Conservation (phyloP, 2,888 invertebrate species). For the Cacoxenus indagator region DNA sequence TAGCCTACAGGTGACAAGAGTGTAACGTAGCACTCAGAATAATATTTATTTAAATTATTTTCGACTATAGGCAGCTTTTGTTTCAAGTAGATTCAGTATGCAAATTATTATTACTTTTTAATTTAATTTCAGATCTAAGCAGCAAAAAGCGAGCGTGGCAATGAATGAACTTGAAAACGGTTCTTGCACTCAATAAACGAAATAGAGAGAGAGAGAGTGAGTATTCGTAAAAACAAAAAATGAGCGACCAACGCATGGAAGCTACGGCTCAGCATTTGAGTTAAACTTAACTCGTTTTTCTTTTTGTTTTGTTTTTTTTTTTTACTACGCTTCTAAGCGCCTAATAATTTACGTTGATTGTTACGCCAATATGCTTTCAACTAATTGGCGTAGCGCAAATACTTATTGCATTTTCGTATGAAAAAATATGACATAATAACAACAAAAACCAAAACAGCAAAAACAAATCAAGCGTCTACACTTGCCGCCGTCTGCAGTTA, state of each 20-base stretch:
- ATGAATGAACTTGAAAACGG: constrained; percentile 41
- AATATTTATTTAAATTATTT: too few species aligned
- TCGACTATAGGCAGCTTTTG: too few species aligned
- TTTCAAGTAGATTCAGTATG: neutral
- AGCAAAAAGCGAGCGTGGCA: constrained; percentile 44
- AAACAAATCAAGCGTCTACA: neutral
- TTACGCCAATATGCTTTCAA: neutral
- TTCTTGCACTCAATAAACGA: neutral
- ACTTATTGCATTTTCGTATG: constrained; percentile 2
- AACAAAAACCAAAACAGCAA: neutral
- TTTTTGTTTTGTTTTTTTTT: too few species aligned
- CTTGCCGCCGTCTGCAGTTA: too few species aligned
- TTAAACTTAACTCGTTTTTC: too few species aligned
- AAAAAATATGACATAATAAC: constrained; percentile 8
- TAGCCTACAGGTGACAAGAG: too few species aligned
- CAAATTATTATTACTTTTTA: neutral
- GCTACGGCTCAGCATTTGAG: too few species aligned
- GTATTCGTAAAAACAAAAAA: neutral
- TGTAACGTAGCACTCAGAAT: too few species aligned
- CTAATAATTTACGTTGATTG: neutral
- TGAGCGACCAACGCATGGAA: neutral
- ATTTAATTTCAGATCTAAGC: constrained; percentile 19
- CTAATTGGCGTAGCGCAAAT: neutral
- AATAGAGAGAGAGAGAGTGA: neutral
- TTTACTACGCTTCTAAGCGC: too few species aligned